A percentile compares a stretch with the other conserved stretches of the same genome.
Conservation (phyloP, 2,888 invertebrate species). For the Harpalus rubripes region DNA sequence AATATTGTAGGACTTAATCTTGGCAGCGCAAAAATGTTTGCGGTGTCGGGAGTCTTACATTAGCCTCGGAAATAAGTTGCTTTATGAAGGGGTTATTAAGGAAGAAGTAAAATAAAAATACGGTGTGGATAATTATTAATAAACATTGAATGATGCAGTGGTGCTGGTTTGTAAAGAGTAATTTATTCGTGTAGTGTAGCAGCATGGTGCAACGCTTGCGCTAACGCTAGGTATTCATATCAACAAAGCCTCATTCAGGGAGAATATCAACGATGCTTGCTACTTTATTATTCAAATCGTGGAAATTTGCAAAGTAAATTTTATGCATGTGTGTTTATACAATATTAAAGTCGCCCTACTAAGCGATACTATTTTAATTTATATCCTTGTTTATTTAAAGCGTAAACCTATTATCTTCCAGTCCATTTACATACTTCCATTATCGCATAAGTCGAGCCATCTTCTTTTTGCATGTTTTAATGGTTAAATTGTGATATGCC, state of each 20-base stretch:
- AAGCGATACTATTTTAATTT: constrained; percentile 62
- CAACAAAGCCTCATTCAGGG: constrained; percentile 56
- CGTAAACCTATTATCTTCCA: constrained; percentile 53
- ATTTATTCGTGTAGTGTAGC: constrained; percentile 48
- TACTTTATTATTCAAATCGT: constrained; percentile 64
- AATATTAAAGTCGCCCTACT: constrained; percentile 54
- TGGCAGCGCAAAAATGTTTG: background rate
- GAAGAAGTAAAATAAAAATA: constrained; percentile 12
- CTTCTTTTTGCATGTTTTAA: constrained; percentile 52
- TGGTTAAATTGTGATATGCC: too few relatives aligned
- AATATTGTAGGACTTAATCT: background rate
- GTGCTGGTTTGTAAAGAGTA: constrained; percentile 32
- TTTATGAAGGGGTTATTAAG: constrained; percentile 18
- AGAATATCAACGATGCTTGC: constrained; percentile 59
- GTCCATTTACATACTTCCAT: constrained; percentile 62
- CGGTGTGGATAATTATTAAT: constrained; percentile 35
- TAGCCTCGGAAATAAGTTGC: background rate
- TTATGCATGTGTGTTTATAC: constrained; percentile 63
- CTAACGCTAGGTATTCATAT: constrained; percentile 38
- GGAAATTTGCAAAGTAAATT: constrained; percentile 66
- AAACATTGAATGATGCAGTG: constrained; percentile 31
- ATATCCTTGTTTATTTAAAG: constrained; percentile 66
- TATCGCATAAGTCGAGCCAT: constrained; percentile 47
- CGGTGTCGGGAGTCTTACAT: background rate
- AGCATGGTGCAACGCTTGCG: constrained; percentile 29